Percentiles rank a stretch among this genome's conserved stretches.
These are phyloP conservation scores for Petrocephalus schoutedeni DNA, from an alignment of 2,797 vertebrate genomes.

Conservation along the genomic window DNA sequence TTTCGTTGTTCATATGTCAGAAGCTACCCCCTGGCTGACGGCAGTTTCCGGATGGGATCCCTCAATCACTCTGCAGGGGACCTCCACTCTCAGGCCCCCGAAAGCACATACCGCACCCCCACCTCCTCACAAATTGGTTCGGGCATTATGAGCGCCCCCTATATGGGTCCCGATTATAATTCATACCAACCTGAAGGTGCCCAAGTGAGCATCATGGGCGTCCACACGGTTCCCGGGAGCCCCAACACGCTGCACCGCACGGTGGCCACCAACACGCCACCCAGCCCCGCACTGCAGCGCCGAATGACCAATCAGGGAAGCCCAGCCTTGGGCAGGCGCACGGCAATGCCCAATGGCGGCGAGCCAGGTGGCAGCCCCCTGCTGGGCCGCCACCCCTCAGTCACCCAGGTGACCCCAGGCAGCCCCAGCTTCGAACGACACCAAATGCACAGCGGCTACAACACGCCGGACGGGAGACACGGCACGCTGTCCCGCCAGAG, in stretches of 20 bases:
- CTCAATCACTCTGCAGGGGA: constrained; percentile 68
- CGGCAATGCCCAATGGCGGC: constrained; percentile 53
- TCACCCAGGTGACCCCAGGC: constrained; percentile 49
- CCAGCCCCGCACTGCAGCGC: constrained; percentile 65
- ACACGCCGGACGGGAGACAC: constrained; percentile 78
- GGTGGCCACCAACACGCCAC: constrained; percentile 84
- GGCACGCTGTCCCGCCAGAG: constrained; percentile 84
- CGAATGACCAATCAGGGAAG: constrained; percentile 57
- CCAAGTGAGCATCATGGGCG: constrained; percentile 57
- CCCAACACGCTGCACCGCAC: constrained; percentile 85
- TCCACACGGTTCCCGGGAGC: constrained; percentile 72
- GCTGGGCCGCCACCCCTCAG: constrained; percentile 62
- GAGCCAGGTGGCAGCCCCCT: constrained; percentile 57
- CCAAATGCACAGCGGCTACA: constrained; percentile 78
- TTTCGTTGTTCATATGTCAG: constrained; percentile 42
- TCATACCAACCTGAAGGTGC: constrained; percentile 48
- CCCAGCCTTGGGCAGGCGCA: constrained; percentile 52
- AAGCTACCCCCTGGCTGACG: constrained; percentile 64
- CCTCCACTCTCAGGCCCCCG: constrained; percentile 70
- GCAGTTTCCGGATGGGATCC: constrained; percentile 62
- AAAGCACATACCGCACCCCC: constrained; percentile 50
- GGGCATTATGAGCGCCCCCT: constrained; percentile 40
- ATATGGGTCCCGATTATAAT: constrained; percentile 54
- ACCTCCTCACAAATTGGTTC: constrained; percentile 44
- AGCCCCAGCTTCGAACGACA: constrained; percentile 82